Conservation (phyloP, 1,140 invertebrate species). For the Hirudo medicinalis region DNA sequence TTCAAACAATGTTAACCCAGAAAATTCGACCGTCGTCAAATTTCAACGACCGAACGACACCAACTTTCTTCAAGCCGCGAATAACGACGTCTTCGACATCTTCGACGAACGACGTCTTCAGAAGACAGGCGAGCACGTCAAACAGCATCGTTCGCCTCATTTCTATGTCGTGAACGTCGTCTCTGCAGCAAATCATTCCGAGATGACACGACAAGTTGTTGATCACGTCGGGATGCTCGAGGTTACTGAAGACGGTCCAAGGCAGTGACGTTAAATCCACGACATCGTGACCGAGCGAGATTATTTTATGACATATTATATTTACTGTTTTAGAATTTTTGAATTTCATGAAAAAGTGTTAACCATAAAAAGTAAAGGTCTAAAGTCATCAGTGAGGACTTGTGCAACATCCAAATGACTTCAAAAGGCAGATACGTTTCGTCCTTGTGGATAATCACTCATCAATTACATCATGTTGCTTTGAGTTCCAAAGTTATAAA, state of each 20-base stretch:
- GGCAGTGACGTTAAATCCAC: too few relatives aligned
- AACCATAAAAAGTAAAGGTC: constrained; percentile 1
- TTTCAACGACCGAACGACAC: not conserved
- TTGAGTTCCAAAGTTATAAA: not conserved
- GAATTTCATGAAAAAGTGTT: not conserved
- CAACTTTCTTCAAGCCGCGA: constrained; percentile 3
- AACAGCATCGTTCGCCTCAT: not conserved
- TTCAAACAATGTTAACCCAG: not conserved
- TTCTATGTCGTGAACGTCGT: not conserved
- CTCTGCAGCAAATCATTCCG: not conserved
- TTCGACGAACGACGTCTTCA: not conserved
- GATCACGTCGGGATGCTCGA: not conserved
- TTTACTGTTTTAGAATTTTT: not conserved
- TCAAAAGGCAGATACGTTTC: not conserved
- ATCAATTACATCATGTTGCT: not conserved
- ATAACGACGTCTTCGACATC: not conserved
- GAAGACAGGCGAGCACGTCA: not conserved
- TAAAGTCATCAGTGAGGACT: not conserved
- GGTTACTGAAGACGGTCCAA: too few relatives aligned
- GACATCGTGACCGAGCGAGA: not conserved
- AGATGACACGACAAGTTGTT: not conserved
- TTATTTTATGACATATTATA: not conserved
- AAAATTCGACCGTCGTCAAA: not conserved
- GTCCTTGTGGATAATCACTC: not conserved
- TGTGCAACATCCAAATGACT: constrained; percentile 8